Evolutionary conservation across 64 coral and sea anemone species (phyloP), one percentile per base, ranked within the genome.

Genomic region (Montipora sp.): DNA sequence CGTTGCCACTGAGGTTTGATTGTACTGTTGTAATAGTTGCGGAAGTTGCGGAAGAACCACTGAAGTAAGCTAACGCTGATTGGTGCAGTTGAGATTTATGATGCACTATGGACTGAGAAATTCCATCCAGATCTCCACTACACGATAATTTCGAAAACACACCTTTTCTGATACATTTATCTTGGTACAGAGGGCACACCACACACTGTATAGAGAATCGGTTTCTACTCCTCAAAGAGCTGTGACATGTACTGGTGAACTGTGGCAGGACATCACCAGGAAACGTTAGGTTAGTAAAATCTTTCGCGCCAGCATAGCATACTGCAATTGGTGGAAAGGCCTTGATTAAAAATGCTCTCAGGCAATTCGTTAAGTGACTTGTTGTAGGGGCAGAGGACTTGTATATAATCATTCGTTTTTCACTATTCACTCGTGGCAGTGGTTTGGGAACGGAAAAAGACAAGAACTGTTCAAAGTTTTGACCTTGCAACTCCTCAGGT

Each of bases 371-470:
- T 75, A 44, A 43, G 3, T 75, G 20, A 44, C 73, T 75, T 45
- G 27, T 75, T 75, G 73, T 43, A 36, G 21, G 27, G 27, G 22
- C 24, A 43, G 73, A 75, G 12, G 66, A 11, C 66, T 69, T 69
- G 5, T 69, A 69, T 69, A 69, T 69, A 5, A 69, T 69, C 66
- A 69, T 69, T 73, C 70, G 70, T 73, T 73, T 73, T 73, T 73
- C 70, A 5, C 70, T 73, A 73, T 73, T 78, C 15, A 78, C 75
- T 48, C 75, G 75, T 49, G 75, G 75, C 47, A 78, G 75, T 48
- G 75, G 75, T 78, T 78, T 78, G 46, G 75, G 75, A 78, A 78
- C 75, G 75, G 75, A 78, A 78, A 78, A 78, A 48, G 43, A 57
- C 53, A 78, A 78, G 15, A 49, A 78, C 75, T 78, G 8, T 78